Conservation (phyloP, 64 coral and sea anemone species). For the Montipora foliosa region DNA sequence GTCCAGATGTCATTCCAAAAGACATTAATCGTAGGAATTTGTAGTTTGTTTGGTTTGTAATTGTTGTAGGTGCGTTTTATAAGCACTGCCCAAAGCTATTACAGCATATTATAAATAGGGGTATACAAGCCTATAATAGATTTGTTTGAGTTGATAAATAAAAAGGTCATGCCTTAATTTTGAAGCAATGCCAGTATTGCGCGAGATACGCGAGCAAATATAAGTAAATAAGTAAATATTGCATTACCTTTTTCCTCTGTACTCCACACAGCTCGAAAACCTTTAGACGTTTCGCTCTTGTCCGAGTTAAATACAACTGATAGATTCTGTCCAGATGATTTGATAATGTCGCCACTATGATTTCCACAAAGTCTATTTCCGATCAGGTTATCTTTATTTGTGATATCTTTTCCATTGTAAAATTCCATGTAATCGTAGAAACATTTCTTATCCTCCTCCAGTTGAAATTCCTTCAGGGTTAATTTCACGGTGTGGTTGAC, state of each 20-base stretch:
- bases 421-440: conserved; percentile 87
- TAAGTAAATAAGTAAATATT: background rate
- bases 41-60: no score
- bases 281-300: conserved; percentile 46
- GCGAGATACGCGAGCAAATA: background rate
- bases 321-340: conserved; percentile 68
- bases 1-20: no score
- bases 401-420: conserved; percentile 58
- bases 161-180: no score
- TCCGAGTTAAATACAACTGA: conserved; percentile 73
- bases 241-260: conserved; percentile 12
- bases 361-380: conserved; percentile 15
- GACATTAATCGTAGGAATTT: no score
- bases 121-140: no score
- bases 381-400: background rate
- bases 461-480: conserved; percentile 51
- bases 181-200: no score
- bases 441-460: conserved; percentile 90
- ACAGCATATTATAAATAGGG: no score
- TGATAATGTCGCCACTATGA: background rate
- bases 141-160: no score
- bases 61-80: no score
- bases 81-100: no score
- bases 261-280: conserved; percentile 66
- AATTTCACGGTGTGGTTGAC: conserved; percentile 72